Percentiles rank a stretch among this genome's conserved stretches.
phyloP scores from a whole-genome alignment of 2,888 invertebrate species.

The Oscheius sp. region DNA sequence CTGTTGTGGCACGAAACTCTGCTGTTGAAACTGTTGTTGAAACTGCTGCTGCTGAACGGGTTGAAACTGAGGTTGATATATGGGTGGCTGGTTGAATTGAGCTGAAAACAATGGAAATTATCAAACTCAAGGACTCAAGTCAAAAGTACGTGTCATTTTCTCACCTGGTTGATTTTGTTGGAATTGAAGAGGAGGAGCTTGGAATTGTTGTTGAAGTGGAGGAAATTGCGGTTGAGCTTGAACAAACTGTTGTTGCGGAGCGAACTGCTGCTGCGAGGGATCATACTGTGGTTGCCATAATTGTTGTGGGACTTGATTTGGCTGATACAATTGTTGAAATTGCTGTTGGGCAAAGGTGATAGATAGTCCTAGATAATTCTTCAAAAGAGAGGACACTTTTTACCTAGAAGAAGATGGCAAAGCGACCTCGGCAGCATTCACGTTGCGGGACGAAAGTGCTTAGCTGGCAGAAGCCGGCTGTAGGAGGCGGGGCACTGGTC shows the following conservation, averaged over 20 bases:
- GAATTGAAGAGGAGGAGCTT: conserved; percentile 9
- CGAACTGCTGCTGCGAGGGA: neutral
- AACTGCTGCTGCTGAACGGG: conserved; percentile 3
- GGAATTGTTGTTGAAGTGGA: conserved; percentile 27
- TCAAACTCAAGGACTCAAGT: neutral
- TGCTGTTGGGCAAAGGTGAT: conserved; percentile 32
- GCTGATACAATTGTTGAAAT: conserved; percentile 26
- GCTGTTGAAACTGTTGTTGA: conserved; percentile 1
- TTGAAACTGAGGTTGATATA: conserved; percentile 24
- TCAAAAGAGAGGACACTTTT: conserved; percentile 7
- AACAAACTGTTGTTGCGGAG: neutral
- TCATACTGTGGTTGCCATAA: conserved; percentile 15
- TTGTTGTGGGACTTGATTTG: conserved; percentile 28
- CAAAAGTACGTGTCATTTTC: too few relatives aligned
- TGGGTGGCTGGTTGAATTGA: conserved; percentile 8
- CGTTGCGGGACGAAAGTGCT: conserved; percentile 24
- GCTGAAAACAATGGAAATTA: neutral
- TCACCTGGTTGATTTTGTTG: neutral
- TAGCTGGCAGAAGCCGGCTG: conserved; percentile 18
- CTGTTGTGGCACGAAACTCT: too few relatives aligned
- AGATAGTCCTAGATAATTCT: conserved; percentile 11
- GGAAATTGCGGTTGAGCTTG: neutral
- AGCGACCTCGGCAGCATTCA: conserved; percentile 30
- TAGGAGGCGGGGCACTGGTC: conserved; percentile 6
- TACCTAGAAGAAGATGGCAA: conserved; percentile 5